Evolutionary conservation across 2,888 invertebrate species (phyloP).

Genomic region (Sclerodermus sp.): DNA sequence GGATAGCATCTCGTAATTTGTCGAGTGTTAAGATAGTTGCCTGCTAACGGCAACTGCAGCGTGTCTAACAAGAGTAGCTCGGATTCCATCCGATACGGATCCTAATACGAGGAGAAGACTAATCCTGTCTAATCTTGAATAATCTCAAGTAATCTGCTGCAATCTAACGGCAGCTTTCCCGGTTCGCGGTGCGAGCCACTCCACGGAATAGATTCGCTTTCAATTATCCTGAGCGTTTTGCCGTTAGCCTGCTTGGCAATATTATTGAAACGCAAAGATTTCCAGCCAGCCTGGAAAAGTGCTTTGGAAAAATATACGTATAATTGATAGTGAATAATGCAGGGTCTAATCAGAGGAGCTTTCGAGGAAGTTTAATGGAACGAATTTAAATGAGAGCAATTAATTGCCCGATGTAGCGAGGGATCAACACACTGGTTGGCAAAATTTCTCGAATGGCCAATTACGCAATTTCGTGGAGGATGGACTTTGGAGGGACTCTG

Average conservation of each 20-base stretch:
- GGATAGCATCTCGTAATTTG: not conserved
- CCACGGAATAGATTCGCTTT: slow-evolving; percentile 28
- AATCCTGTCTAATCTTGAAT: slow-evolving; percentile 43
- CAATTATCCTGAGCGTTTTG: slow-evolving; percentile 32
- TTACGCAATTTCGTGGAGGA: too few relatives aligned
- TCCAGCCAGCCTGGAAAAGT: too few relatives aligned
- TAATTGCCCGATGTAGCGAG: not conserved
- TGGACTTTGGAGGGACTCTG: too few relatives aligned
- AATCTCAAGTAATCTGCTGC: slow-evolving; percentile 39
- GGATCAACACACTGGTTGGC: not conserved
- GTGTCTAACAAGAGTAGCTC: slow-evolving; percentile 9
- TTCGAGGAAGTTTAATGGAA: too few relatives aligned
- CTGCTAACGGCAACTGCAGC: slow-evolving; percentile 12
- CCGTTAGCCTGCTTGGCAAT: too few relatives aligned
- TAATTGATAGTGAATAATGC: too few relatives aligned
- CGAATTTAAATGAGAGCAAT: too few relatives aligned
- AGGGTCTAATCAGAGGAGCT: too few relatives aligned
- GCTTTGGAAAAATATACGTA: too few relatives aligned
- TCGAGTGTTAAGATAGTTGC: not conserved
- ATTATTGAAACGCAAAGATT: too few relatives aligned
- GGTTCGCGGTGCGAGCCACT: slow-evolving; percentile 7
- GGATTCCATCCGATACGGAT: slow-evolving; percentile 11
- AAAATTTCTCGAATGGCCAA: too few relatives aligned
- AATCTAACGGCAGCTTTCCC: slow-evolving; percentile 32
- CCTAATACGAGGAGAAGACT: slow-evolving; percentile 31